A percentile compares a stretch with the other conserved stretches of the same genome.
phyloP scores from a whole-genome alignment of 2,888 invertebrate genomes.

The Microdon myrmicae region DNA sequence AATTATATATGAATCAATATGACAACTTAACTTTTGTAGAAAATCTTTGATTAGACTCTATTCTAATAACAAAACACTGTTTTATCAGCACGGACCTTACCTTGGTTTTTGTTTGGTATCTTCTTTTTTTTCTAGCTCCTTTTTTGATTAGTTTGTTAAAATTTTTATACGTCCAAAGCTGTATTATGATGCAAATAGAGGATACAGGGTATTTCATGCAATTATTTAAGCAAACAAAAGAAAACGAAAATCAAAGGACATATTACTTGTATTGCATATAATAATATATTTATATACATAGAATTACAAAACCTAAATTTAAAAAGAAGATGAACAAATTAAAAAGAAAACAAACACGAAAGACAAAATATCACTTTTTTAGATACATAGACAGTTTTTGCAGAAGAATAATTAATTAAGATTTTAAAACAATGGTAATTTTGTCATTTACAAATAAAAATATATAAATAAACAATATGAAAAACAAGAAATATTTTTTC shows the following conservation, averaged over 20 bases:
- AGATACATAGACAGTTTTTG: conserved; percentile 32
- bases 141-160: conserved; percentile 10
- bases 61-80: conserved; percentile 27
- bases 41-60: conserved; percentile 39
- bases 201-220: conserved; percentile 96
- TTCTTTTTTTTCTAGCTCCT: no score
- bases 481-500: conserved; percentile 38
- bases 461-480: conserved; percentile 10
- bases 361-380: conserved; percentile 26
- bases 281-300: conserved; percentile 52
- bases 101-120: conserved; percentile 2
- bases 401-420: conserved; percentile 18
- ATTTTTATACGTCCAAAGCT: conserved; percentile 32
- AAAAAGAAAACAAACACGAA: conserved; percentile 23
- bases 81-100: conserved; percentile 37
- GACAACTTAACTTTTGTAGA: conserved; percentile 41
- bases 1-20: no score
- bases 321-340: conserved; percentile 20
- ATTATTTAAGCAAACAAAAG: conserved; percentile 73
- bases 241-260: conserved; percentile 39
- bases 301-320: conserved; percentile 26
- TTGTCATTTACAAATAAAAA: conserved; percentile 14
- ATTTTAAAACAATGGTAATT: conserved; percentile 8
- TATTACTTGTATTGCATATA: conserved; percentile 49
- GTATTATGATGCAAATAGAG: conserved; percentile 68